Percentiles rank a stretch among this genome's conserved stretches.
These are phyloP conservation scores for Electrophaes corylata DNA, from an alignment of 2,888 invertebrate species.

Conservation along the genomic window DNA sequence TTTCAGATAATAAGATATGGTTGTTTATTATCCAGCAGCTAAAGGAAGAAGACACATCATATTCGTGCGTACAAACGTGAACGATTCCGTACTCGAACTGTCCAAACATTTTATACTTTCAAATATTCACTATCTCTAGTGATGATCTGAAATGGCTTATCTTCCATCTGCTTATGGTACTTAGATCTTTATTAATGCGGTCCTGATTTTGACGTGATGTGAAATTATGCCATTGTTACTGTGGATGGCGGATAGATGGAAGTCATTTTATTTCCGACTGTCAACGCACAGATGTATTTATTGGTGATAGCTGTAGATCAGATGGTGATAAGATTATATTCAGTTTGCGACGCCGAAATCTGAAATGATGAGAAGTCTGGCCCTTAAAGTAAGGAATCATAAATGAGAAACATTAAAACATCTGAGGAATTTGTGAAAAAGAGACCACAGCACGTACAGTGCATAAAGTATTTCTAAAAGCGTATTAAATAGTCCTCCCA, in stretches of 20 bases:
- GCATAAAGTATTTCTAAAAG: not conserved
- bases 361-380: slow-evolving; percentile 42
- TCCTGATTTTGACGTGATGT: slow-evolving; percentile 69
- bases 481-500: not conserved
- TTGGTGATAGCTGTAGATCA: slow-evolving; percentile 60
- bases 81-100: slow-evolving; percentile 80
- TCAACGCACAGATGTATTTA: slow-evolving; percentile 75
- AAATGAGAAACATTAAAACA: slow-evolving; percentile 17
- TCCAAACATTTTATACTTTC: slow-evolving; percentile 85
- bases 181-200: slow-evolving; percentile 83
- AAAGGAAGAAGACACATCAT: slow-evolving; percentile 62
- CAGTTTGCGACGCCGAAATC: slow-evolving; percentile 49
- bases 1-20: slow-evolving; percentile 44
- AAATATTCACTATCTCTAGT: slow-evolving; percentile 80
- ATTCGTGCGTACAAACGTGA: slow-evolving; percentile 77
- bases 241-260: slow-evolving; percentile 23
- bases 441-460: not conserved
- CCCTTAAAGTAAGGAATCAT: slow-evolving; percentile 36
- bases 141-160: slow-evolving; percentile 80
- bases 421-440: not conserved
- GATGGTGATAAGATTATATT: slow-evolving; percentile 73
- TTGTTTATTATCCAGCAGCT: slow-evolving; percentile 41
- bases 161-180: slow-evolving; percentile 74
- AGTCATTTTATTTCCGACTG: slow-evolving; percentile 64
- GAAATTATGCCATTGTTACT: slow-evolving; percentile 75